phyloP scores from a whole-genome alignment of 2,113 vertebrate species.

The Laticauda colubrina region DNA sequence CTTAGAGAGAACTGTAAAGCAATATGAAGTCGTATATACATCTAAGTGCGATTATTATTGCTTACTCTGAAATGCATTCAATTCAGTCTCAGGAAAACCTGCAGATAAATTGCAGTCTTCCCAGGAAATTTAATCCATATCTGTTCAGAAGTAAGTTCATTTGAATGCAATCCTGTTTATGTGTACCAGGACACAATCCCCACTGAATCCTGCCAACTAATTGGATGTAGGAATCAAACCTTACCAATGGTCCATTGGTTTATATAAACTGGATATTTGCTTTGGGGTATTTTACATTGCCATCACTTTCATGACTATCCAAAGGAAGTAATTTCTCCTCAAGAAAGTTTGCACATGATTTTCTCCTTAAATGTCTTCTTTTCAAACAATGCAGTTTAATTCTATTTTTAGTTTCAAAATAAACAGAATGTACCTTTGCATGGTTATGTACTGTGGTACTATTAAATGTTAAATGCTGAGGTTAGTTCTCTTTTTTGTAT shows the following conservation, averaged over 20 bases:
- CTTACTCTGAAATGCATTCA: neutral
- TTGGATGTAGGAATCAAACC: slow-evolving; percentile 26
- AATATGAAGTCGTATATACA: too few species aligned
- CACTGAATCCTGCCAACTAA: slow-evolving; percentile 1
- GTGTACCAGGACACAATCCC: neutral
- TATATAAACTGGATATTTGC: neutral
- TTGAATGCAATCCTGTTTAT: neutral
- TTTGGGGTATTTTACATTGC: slow-evolving; percentile 7
- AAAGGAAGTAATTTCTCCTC: neutral
- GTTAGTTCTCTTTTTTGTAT: neutral
- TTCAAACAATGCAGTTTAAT: slow-evolving; percentile 30
- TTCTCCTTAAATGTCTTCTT: slow-evolving; percentile 22
- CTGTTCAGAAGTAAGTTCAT: neutral
- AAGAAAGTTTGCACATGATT: neutral
- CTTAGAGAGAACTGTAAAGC: too few species aligned
- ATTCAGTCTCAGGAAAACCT: neutral
- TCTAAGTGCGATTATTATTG: too few species aligned
- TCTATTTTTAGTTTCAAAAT: slow-evolving; percentile 24
- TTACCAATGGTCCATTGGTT: slow-evolving; percentile 27
- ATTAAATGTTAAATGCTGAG: slow-evolving; percentile 11
- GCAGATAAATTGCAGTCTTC: neutral
- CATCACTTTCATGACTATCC: neutral
- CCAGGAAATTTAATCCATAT: neutral
- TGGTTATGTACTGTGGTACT: slow-evolving; percentile 30
- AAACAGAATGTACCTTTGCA: slow-evolving; percentile 24